Evolutionary conservation across 2,888 invertebrate genomes (phyloP).

Genomic region (Malthinus flaveolus): DNA sequence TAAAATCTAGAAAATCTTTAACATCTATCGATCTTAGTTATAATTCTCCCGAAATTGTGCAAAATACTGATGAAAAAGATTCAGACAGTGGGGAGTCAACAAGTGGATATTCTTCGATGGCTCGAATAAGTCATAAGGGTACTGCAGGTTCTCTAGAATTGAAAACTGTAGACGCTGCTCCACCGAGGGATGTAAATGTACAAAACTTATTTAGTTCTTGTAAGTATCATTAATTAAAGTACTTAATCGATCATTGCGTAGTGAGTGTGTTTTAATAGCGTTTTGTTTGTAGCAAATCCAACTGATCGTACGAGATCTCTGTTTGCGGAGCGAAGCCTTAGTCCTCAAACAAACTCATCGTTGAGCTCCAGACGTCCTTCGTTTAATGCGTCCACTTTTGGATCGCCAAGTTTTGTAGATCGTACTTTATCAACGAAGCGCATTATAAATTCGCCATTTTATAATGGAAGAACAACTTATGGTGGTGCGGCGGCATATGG

Average conservation of each 20-base stretch:
- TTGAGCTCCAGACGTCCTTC: constrained; percentile 57
- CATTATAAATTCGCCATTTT: constrained; percentile 69
- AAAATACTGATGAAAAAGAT: constrained; percentile 54
- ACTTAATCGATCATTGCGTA: background rate
- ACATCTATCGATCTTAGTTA: constrained; percentile 2
- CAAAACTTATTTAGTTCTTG: constrained; percentile 41
- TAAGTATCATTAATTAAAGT: constrained; percentile 33
- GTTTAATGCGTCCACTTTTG: constrained; percentile 56
- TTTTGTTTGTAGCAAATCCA: constrained; percentile 28
- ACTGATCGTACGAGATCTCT: constrained; percentile 44
- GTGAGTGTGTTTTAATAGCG: background rate
- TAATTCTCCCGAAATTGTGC: constrained; percentile 2
- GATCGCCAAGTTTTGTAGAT: constrained; percentile 53
- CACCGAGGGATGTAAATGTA: constrained; percentile 16
- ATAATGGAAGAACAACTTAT: constrained; percentile 73
- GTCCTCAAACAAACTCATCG: constrained; percentile 52
- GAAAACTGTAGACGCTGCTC: constrained; percentile 23
- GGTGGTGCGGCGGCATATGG: constrained; percentile 72
- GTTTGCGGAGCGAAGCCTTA: constrained; percentile 49
- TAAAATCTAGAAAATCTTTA: constrained; percentile 40
- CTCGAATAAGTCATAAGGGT: constrained; percentile 45
- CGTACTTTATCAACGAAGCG: constrained; percentile 54
- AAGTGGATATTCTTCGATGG: constrained; percentile 61
- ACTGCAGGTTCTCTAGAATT: constrained; percentile 14
- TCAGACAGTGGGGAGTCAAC: constrained; percentile 63